Evolutionary conservation across 1,140 invertebrate genomes (phyloP), one percentile per base, ranked within the genome.

Genomic region (Aphelenchoides fujianensis): DNA sequence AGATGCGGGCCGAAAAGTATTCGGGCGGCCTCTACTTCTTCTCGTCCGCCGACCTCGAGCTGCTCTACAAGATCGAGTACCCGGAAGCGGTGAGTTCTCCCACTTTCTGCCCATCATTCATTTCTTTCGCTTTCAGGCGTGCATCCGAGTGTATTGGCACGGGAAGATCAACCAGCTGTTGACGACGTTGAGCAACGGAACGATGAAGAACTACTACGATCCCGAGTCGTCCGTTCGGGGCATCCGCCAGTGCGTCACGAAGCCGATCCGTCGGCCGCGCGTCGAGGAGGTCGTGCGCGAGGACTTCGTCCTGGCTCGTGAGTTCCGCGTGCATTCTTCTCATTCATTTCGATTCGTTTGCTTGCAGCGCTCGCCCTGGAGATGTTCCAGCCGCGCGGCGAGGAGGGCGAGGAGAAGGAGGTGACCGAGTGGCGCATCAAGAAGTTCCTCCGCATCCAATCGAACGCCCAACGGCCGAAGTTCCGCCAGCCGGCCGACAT

Each of bases 141-240:
- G 95, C 0, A 92, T 98, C 32, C 91, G 94, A 82, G 89, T 90
- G 2, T 82, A 92, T 1, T 99, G 96, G 96, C 96, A 98, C 87
- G 92, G 95, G 0, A 94, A 94, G 85, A 85, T 98, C 0, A 97
- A 98, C 85, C 96, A 99, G 83, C 90, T 98, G 70, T 92, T 98
- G 70, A 89, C 94, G 7, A 92, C 94, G 0, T 92, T 91, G 80
- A 93, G 92, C 2, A 92, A 97, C 86, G 96, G 96, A 0, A 88
- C 89, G 1, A 90, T 95, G 0, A 93, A 94, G 80, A 90, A 93
- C 57, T 94, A 90, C 79, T 98, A 97, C 78, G 94, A 97, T 85
- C 89, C 91, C 1, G 89, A 91, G 67, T 88, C 89, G 59, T 94
- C 92, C 85, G 86, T 92, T 37, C 87, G 95, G 41, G 95, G 95